These are phyloP conservation scores for Himantopus leucocephalus DNA, from an alignment of 2,113 vertebrate genomes.

Conservation along the genomic window DNA sequence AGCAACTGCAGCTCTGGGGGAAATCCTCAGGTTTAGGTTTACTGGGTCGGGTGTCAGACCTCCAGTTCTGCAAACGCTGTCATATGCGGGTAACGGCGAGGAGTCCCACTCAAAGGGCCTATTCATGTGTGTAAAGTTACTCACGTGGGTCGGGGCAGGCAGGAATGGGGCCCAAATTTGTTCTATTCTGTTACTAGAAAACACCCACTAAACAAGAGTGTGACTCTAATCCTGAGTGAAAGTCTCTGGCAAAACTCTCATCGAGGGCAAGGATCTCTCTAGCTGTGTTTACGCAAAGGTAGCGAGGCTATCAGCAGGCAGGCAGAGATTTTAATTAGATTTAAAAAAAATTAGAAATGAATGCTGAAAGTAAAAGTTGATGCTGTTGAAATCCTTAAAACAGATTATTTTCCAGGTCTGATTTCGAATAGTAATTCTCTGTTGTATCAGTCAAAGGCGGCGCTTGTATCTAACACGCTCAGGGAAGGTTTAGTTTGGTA, in stretches of 20 bases:
- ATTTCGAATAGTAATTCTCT: not conserved
- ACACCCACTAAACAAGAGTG: not conserved
- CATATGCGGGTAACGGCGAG: rapidly evolving
- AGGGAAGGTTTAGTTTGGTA: conserved; percentile 27
- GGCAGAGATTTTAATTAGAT: not conserved
- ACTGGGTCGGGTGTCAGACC: not conserved
- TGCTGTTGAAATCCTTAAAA: not conserved
- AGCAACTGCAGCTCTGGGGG: not conserved
- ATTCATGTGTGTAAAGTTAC: not conserved
- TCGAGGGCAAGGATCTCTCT: not conserved
- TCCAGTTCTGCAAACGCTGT: not conserved
- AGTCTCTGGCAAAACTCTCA: not conserved
- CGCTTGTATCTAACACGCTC: conserved; percentile 33
- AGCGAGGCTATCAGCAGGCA: not conserved
- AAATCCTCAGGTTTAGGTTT: not conserved
- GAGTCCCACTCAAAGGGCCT: not conserved
- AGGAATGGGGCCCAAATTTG: not conserved
- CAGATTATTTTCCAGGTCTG: not conserved
- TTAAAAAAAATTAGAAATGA: not conserved
- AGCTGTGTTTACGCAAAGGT: not conserved
- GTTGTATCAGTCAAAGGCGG: not conserved
- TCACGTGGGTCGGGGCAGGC: not conserved
- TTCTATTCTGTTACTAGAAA: not conserved
- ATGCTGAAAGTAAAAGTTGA: not conserved
- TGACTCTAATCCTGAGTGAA: not conserved